phyloP scores from a whole-genome alignment of 2,888 invertebrate genomes.

The Cheilosia pagana region DNA sequence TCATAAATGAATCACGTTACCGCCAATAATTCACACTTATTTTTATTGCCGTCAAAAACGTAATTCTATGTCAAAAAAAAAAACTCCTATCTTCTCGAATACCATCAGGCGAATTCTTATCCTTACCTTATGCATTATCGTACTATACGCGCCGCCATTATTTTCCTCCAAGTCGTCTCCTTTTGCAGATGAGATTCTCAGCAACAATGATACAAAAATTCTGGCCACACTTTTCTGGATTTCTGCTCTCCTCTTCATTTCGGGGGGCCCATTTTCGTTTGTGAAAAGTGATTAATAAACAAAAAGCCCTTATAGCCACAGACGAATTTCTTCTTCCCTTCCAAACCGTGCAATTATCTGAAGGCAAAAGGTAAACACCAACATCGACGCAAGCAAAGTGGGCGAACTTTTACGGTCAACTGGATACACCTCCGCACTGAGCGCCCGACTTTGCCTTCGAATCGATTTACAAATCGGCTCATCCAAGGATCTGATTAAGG shows the following conservation, averaged over 20 bases:
- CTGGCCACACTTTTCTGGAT: background rate
- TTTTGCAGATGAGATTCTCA: too few species aligned
- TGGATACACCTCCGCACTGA: slow-evolving; percentile 12
- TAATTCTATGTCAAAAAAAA: too few species aligned
- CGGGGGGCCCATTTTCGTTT: background rate
- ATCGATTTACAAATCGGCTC: slow-evolving; percentile 41
- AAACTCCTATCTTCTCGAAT: too few species aligned
- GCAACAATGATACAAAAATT: too few species aligned
- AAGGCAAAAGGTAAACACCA: slow-evolving; percentile 18
- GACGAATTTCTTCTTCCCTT: background rate
- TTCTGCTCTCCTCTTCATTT: background rate
- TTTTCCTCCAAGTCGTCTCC: too few species aligned
- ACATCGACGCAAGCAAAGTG: slow-evolving; percentile 6
- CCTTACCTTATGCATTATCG: too few species aligned
- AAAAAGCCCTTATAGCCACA: slow-evolving; percentile 16
- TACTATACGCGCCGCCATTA: too few species aligned
- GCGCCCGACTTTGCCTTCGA: background rate
- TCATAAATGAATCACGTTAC: too few species aligned
- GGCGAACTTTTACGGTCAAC: slow-evolving; percentile 32
- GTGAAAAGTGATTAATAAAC: slow-evolving; percentile 34
- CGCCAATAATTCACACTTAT: too few species aligned
- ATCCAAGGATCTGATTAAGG: slow-evolving; percentile 39
- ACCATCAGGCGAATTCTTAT: too few species aligned
- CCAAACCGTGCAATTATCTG: background rate
- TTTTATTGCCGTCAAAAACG: too few species aligned